Base-by-base conservation (phyloP, 2,113 vertebrate genomes). In the Neogale vison region DNA sequence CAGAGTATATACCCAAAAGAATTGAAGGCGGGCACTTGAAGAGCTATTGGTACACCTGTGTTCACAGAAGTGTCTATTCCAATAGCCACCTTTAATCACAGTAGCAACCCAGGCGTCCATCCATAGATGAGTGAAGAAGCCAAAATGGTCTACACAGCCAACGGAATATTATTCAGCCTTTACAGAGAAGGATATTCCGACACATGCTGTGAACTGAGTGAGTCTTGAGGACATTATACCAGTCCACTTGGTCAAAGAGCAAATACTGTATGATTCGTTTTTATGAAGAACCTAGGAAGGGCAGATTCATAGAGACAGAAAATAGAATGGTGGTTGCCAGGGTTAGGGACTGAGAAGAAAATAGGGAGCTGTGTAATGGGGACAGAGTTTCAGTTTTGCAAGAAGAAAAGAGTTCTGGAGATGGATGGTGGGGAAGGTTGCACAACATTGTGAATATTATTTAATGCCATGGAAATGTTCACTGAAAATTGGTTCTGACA, bases 21-120 rank as follows among this genome's bases (percentile, higher is more conserved):
- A 71, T 26, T 11, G 26, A 45, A 92, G 59, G 6, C 65, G 76
- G 74, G 26, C 57, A 29, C 50, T 52, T 23, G 42, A 29, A 15
- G 61, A 65, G n/a, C 14, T 59, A 39, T 26, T 47, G 18, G 3
- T n/a, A 12, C 17, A 7, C 47, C 20, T 14, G 0, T 13, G 9
- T 96, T 77, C 72, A 29, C 13, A 89, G 52, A 31, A 76, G 39
- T 39, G 13, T 83, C n/a, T 7, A 67, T 63, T 47, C n/a, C 36
- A 92, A 1, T 52, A 26, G 15, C 42, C 47, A n/a, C 36, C 21
- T 24, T 45, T 45, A 23, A 39, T 61, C 26, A 6, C n/a, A 7
- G 26, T 72, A 83, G 31, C 9, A 59, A 45, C 57, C 39, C 34
- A 29, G 6, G 34, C 45, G 14, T 50, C n/a, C 63, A 52, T 18